Percentiles rank a stretch among this genome's conserved stretches.
Evolutionary conservation across 2,797 vertebrate species (phyloP).

Genomic region (Iguana delicatissima): DNA sequence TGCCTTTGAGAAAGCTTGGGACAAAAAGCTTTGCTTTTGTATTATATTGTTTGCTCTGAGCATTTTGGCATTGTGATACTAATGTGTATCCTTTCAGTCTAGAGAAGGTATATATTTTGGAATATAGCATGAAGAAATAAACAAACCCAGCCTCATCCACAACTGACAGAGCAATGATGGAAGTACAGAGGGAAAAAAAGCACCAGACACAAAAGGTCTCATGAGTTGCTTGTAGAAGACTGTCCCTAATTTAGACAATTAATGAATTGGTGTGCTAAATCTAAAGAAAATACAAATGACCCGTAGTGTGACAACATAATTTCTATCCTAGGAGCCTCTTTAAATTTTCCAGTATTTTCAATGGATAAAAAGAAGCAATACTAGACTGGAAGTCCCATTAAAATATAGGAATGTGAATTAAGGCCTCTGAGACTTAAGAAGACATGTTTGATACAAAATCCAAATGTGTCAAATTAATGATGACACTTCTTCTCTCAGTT

Average conservation of each 20-base stretch:
- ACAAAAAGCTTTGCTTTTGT: not conserved
- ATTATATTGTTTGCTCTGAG: not conserved
- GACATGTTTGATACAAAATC: slow-evolving; percentile 17
- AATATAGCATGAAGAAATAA: not conserved
- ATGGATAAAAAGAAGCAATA: not conserved
- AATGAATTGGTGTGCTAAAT: not conserved
- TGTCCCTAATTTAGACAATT: not conserved
- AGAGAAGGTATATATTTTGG: too few species aligned
- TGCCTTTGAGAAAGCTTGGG: not conserved
- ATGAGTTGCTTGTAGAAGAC: not conserved
- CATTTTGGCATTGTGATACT: not conserved
- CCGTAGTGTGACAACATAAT: not conserved
- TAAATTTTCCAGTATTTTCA: not conserved
- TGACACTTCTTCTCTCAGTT: not conserved
- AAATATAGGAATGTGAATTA: not conserved
- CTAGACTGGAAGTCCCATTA: not conserved
- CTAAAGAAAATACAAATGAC: slow-evolving; percentile 4
- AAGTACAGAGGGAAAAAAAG: too few species aligned
- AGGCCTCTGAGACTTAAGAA: not conserved
- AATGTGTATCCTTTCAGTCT: not conserved
- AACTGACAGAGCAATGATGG: not conserved
- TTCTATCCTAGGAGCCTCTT: not conserved
- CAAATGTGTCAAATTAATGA: slow-evolving; percentile 6
- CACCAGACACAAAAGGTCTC: not conserved
- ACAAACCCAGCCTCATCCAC: not conserved